Percentiles rank a stretch among this genome's conserved stretches.
Evolutionary conservation across 2,113 vertebrate genomes (phyloP).

Genomic region (Rhinogobius similis): DNA sequence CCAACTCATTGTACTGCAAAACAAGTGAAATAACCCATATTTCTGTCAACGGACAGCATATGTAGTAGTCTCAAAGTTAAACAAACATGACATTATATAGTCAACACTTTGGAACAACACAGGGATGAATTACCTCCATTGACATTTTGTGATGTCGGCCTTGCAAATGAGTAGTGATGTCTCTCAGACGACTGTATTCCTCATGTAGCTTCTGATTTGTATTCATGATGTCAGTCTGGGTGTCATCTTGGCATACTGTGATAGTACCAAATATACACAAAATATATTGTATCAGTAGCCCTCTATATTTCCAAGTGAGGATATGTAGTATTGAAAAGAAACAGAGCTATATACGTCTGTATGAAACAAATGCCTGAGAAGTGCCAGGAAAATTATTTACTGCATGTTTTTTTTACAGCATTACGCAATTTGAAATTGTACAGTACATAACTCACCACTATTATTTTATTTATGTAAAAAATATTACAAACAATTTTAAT

Average conservation of each 20-base stretch:
- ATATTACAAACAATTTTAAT: no score
- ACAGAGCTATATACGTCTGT: no score
- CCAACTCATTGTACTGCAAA: slow-evolving; percentile 86
- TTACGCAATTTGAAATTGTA: no score
- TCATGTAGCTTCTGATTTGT: slow-evolving; percentile 79
- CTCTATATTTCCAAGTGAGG: background rate
- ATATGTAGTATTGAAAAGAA: no score
- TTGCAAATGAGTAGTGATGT: slow-evolving; percentile 86
- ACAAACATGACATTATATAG: no score
- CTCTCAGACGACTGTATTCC: slow-evolving; percentile 84
- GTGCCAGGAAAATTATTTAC: no score
- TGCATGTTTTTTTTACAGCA: no score
- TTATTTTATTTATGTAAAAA: no score
- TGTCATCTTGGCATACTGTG: slow-evolving; percentile 65
- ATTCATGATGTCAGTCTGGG: slow-evolving; percentile 57
- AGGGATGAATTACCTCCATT: slow-evolving; percentile 80
- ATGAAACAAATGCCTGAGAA: no score
- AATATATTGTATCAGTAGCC: background rate
- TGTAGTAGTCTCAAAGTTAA: no score
- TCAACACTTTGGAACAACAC: background rate
- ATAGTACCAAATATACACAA: background rate
- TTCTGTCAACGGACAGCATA: background rate
- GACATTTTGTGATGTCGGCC: slow-evolving; percentile 91
- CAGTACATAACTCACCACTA: no score
- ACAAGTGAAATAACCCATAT: background rate